Conservation (phyloP, 2,113 vertebrate genomes). For the Myotis yumanensis region DNA sequence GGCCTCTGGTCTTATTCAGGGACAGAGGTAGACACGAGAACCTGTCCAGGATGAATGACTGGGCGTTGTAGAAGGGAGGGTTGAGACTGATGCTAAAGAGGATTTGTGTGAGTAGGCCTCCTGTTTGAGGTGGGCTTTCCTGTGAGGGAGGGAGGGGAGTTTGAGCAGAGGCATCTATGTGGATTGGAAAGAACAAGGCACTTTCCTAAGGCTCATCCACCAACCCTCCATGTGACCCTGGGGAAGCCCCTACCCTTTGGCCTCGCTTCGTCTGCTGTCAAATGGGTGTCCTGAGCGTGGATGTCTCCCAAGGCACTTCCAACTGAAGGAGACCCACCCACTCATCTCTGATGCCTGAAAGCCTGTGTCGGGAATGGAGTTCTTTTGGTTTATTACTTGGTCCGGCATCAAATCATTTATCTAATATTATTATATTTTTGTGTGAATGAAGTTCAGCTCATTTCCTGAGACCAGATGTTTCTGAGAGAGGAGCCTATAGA, state of each 20-base stretch:
- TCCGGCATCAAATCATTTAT: not conserved
- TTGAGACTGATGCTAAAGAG: not conserved
- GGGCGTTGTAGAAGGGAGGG: not conserved
- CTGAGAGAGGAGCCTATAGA: not conserved
- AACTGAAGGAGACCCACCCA: not conserved
- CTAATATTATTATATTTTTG: not conserved
- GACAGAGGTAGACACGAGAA: not conserved
- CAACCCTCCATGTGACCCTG: accelerated
- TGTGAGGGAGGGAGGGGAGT: not conserved
- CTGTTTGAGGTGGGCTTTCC: not conserved
- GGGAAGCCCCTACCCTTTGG: not conserved
- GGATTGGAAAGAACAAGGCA: not conserved
- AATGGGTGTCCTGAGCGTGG: not conserved
- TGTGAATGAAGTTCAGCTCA: not conserved
- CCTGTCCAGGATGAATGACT: not conserved
- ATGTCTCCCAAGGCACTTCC: not conserved
- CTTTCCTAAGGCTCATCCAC: not conserved
- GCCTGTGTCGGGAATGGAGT: not conserved
- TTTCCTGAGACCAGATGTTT: slow-evolving; percentile 47
- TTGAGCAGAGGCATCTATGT: not conserved
- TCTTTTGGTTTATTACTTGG: not conserved
- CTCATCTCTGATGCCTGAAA: not conserved
- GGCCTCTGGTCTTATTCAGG: not conserved
- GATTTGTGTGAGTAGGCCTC: not conserved
- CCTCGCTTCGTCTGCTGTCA: accelerated